A percentile compares a stretch with the other conserved stretches of the same genome.
These are phyloP conservation scores for Fregetta grallaria DNA, from an alignment of 2,113 vertebrate species.

Conservation along the genomic window DNA sequence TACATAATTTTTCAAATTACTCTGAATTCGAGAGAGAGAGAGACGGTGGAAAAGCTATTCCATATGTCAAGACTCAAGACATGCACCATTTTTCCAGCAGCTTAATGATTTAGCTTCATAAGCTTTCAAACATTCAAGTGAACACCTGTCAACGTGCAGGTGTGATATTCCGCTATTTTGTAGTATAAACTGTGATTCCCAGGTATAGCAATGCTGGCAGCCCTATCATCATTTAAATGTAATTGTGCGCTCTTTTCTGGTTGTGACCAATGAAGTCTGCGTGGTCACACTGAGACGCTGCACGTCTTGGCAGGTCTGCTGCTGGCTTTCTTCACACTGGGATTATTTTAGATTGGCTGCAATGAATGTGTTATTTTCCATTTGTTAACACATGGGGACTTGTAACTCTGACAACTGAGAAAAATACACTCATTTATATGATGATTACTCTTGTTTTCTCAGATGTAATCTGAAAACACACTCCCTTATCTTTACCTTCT, in stretches of 20 bases:
- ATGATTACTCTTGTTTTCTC: slow-evolving; percentile 49
- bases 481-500: background rate
- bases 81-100: slow-evolving; percentile 49
- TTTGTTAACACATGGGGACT: slow-evolving; percentile 70
- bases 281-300: slow-evolving; percentile 21
- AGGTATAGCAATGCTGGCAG: slow-evolving; percentile 30
- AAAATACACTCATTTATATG: slow-evolving; percentile 63
- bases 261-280: slow-evolving; percentile 42
- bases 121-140: slow-evolving; percentile 58
- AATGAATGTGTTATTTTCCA: slow-evolving; percentile 65
- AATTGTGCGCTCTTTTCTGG: slow-evolving; percentile 5
- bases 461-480: background rate
- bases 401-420: slow-evolving; percentile 52
- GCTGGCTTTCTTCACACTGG: slow-evolving; percentile 40
- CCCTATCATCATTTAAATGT: background rate
- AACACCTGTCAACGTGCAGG: slow-evolving; percentile 58
- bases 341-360: slow-evolving; percentile 69
- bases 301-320: slow-evolving; percentile 47
- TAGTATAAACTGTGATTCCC: slow-evolving; percentile 18
- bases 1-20: slow-evolving; percentile 66
- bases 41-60: slow-evolving; percentile 45
- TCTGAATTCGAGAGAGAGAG: slow-evolving; percentile 49
- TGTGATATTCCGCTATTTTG: slow-evolving; percentile 37
- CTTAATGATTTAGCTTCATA: slow-evolving; percentile 42
- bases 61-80: slow-evolving; percentile 49